Evolutionary conservation across 2,797 vertebrate genomes (phyloP).

Genomic region (Anomalospiza imberbis): DNA sequence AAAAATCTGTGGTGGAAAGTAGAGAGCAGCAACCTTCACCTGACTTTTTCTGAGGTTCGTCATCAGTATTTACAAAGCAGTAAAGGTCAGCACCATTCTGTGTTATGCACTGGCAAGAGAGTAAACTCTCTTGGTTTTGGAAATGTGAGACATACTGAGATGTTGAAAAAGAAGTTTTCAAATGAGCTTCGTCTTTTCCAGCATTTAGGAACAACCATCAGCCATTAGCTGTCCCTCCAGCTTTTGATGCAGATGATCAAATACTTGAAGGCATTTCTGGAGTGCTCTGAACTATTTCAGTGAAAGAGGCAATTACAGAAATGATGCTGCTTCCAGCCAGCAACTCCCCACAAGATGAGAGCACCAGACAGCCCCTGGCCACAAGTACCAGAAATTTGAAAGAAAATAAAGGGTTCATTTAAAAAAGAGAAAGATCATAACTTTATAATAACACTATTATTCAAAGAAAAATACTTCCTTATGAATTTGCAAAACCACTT

Average conservation of each 20-base stretch:
- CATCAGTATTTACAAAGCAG: neutral
- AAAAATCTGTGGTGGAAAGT: neutral
- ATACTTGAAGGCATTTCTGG: slow-evolving; percentile 58
- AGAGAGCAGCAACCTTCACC: neutral
- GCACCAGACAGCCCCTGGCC: slow-evolving; percentile 48
- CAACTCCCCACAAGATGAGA: slow-evolving; percentile 59
- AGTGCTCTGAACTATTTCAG: slow-evolving; percentile 48
- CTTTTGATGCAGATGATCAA: slow-evolving; percentile 32
- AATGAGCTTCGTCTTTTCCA: neutral
- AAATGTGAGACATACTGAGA: neutral
- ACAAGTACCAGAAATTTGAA: slow-evolving; percentile 47
- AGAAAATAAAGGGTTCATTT: slow-evolving; percentile 59
- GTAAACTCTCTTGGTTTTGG: neutral
- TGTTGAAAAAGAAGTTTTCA: neutral
- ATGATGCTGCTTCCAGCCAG: slow-evolving; percentile 29
- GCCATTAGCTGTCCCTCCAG: slow-evolving; percentile 21
- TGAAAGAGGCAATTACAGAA: slow-evolving; percentile 55
- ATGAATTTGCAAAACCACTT: slow-evolving; percentile 41
- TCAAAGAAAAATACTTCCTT: slow-evolving; percentile 61
- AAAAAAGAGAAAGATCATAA: slow-evolving; percentile 23
- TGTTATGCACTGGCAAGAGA: neutral
- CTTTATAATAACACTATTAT: slow-evolving; percentile 54
- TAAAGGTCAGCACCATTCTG: neutral
- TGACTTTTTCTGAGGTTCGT: neutral
- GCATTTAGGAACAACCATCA: neutral